A percentile compares a stretch with the other conserved stretches of the same genome.
Evolutionary conservation across 1,140 invertebrate genomes (phyloP).

Genomic region (Scylla paramamosain): DNA sequence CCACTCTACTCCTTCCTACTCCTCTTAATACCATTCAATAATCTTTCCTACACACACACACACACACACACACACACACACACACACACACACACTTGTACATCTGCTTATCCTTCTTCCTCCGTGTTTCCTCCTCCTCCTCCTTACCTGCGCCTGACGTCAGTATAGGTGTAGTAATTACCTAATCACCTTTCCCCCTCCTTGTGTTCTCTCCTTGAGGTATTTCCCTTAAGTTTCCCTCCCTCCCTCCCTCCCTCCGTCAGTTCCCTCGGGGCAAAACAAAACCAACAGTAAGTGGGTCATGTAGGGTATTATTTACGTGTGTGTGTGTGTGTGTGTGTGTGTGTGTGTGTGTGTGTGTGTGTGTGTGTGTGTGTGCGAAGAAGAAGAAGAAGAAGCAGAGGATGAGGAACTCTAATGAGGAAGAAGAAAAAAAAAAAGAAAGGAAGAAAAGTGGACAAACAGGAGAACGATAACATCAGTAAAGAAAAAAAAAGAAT

Average conservation of each 20-base stretch:
- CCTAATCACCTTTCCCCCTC: neutral
- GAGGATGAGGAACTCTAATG: neutral
- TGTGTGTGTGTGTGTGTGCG: neutral
- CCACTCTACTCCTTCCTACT: too few species aligned
- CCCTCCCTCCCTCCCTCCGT: neutral
- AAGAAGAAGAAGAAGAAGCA: neutral
- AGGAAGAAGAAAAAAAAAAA: neutral
- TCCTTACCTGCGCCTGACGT: neutral
- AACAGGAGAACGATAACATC: too few species aligned
- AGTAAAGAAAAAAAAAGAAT: too few species aligned
- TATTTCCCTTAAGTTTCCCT: constrained; percentile 27
- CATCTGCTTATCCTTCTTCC: neutral
- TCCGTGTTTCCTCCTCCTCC: neutral
- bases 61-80: too few species aligned
- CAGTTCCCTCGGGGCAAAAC: neutral
- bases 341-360: too few species aligned
- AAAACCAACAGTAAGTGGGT: too few species aligned
- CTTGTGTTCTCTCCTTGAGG: neutral
- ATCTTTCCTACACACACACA: too few species aligned
- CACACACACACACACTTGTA: too few species aligned
- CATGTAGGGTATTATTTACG: too few species aligned
- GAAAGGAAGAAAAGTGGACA: neutral
- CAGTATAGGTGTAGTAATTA: neutral
- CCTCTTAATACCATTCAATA: too few species aligned
- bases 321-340: too few species aligned